Base-by-base conservation (phyloP, 2,888 invertebrate genomes). In the Pedicia rivosa region DNA sequence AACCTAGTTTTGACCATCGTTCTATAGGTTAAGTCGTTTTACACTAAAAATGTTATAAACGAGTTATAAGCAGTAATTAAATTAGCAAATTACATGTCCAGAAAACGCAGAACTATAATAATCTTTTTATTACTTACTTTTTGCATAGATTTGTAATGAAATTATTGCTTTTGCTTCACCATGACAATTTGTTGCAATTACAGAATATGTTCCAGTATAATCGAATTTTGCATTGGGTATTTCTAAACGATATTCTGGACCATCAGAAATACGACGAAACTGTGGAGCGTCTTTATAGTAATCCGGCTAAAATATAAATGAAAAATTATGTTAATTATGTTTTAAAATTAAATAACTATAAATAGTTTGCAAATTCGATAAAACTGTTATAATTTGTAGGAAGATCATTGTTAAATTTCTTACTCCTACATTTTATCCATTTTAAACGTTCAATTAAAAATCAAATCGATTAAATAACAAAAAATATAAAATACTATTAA, bases 161-260 rank as follows among this genome's bases (percentile, higher is more conserved):
- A 88, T 83, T 54, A 87, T 72, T 29, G 87, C 83, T 57, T 84
- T 84, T 19, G 80, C 72, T 54, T 86, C 80, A 36, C 87, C 88
- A 68, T 86, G 75, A 43, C 70, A 67, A 57, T 88, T 88, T 49
- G 71, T 72, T 1, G 87, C 86, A 41, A 81, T 76, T 20, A 87
- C 78, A 1, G 84, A 80, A 56, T 88, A 88, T 2, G 86, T 78
- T 32, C 87, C 88, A 1, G 87, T 86, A 59, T 76, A 86, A 57
- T 86, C 84, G 32, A 87, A 65, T 54, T 84, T 84, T 2, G 81
- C 86, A 51, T 81, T 78, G 1, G 86, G 83, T 44, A 88, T 86
- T 63, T 86, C 83, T 51, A 87, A 66, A 6, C 79, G 72, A 57
- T 86, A 87, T 52, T 79, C 77, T 0, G 83, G 79, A 1, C 86